Conservation (phyloP, 1,140 invertebrate genomes). For the Musca vetustissima region DNA sequence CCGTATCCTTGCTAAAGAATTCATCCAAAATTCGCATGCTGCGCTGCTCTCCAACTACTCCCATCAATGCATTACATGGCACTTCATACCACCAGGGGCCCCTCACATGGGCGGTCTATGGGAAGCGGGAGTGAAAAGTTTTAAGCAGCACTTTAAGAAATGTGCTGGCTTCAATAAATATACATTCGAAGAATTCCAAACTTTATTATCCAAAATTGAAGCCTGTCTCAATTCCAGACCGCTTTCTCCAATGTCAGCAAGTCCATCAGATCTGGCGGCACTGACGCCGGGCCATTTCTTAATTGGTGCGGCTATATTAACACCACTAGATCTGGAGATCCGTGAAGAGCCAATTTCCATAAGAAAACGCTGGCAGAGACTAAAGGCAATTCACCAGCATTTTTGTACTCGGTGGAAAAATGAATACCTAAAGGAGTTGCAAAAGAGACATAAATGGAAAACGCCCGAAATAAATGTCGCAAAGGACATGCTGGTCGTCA, state of each 20-base stretch:
- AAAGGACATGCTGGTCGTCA: too few species aligned
- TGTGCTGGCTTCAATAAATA: neutral
- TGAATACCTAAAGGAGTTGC: too few species aligned
- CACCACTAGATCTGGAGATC: neutral
- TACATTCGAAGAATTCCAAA: constrained; percentile 24
- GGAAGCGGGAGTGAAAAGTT: too few species aligned
- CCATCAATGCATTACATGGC: neutral
- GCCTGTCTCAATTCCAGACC: constrained; percentile 35
- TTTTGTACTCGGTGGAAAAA: too few species aligned
- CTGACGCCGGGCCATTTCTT: neutral
- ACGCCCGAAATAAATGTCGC: too few species aligned
- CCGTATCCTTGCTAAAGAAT: neutral
- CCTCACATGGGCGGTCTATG: too few species aligned
- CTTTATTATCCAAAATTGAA: constrained; percentile 30
- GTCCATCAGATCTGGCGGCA: constrained; percentile 9
- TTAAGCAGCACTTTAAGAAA: neutral
- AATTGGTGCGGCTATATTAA: neutral
- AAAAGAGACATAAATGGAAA: neutral
- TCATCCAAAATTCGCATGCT: neutral
- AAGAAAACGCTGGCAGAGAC: neutral
- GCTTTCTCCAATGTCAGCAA: constrained; percentile 10
- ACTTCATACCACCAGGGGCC: neutral
- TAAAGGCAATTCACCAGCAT: too few species aligned
- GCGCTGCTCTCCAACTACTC: neutral
- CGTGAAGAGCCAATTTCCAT: too few species aligned